These are phyloP conservation scores for Pelobates fuscus DNA, from an alignment of 2,113 vertebrate genomes.

Conservation along the genomic window DNA sequence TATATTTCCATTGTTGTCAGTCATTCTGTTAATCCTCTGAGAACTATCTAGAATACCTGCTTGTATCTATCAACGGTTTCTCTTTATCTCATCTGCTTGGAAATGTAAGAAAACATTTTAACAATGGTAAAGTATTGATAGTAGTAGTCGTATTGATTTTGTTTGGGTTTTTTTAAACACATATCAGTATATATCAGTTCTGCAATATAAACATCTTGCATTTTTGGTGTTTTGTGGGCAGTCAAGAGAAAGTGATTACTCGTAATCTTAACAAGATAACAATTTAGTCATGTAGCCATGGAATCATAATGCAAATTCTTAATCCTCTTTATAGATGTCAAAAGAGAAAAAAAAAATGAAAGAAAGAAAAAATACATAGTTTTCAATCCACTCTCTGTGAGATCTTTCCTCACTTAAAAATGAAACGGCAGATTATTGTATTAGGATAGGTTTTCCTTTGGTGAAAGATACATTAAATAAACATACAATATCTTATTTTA, in stretches of 20 bases:
- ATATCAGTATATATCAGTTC: no score
- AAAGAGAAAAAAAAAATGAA: conserved; percentile 51
- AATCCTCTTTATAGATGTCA: conserved; percentile 62
- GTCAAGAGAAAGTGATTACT: conserved; percentile 54
- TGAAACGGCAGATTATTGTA: conserved; percentile 56
- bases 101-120: no score
- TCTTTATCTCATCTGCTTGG: no score
- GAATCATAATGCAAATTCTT: conserved; percentile 60
- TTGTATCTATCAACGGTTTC: no score
- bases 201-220: conserved; percentile 20
- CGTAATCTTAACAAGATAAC: conserved; percentile 53
- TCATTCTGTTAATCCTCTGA: no score
- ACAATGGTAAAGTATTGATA: no score
- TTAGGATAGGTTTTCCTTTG: conserved; percentile 42
- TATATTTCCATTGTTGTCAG: no score
- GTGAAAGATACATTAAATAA: conserved; percentile 35
- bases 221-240: conserved; percentile 39
- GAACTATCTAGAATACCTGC: no score
- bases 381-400: conserved; percentile 57
- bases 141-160: no score
- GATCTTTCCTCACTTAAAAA: conserved; percentile 53
- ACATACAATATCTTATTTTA: conserved; percentile 51
- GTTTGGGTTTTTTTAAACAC: no score
- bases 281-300: conserved; percentile 52
- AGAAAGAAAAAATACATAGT: no score